Base-by-base conservation (phyloP, 2,113 vertebrate species). In the Clarias magur region DNA sequence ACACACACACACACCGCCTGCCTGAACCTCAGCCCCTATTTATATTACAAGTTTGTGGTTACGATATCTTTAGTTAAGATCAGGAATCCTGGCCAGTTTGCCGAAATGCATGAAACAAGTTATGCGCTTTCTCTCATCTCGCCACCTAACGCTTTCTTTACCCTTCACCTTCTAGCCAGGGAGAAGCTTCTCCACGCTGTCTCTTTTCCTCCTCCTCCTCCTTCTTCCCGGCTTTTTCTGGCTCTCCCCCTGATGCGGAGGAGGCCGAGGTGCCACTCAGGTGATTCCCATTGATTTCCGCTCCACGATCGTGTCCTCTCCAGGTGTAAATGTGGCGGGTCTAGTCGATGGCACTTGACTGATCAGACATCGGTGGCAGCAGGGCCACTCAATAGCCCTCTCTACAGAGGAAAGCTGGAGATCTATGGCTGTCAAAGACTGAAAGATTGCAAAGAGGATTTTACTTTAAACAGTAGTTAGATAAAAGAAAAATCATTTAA, bases 241-340 rank as follows among this genome's bases (percentile, higher is more conserved):
- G 30, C 68, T 63, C 78, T 78, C 56, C 76, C 78, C 56, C 65
- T 85, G 42, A 86, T 30, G 67, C 48, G 53, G 65, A 76, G 63
- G 73, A 88, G 88, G 73, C 78, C 88, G 54, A 87, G 88, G 91
- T 90, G 91, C 88, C 88, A 89, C 84, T 90, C 89, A 91, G 91
- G 91, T 92, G 89, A 89, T 92, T 90, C 89, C 87, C 82, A 91
- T 92, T 88, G 88, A 91, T 91, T 89, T 85, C 82, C 89, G 75
- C 83, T 91, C 78, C 80, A 82, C 80, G 81, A 34, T 67, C 54
- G 62, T 92, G 90, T 92, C 89, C 84, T 90, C 80, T 90, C 75
- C 89, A 87, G 90, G 90, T 92, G 90, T 90, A 90, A 91, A 91
- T 88, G 90, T 88, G 89, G 87, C 75, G 86, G 87, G 89, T 88